Percentiles rank a stretch among this genome's conserved stretches.
These are phyloP conservation scores for Athetis lepigone DNA, from an alignment of 2,888 invertebrate genomes.

Conservation along the genomic window DNA sequence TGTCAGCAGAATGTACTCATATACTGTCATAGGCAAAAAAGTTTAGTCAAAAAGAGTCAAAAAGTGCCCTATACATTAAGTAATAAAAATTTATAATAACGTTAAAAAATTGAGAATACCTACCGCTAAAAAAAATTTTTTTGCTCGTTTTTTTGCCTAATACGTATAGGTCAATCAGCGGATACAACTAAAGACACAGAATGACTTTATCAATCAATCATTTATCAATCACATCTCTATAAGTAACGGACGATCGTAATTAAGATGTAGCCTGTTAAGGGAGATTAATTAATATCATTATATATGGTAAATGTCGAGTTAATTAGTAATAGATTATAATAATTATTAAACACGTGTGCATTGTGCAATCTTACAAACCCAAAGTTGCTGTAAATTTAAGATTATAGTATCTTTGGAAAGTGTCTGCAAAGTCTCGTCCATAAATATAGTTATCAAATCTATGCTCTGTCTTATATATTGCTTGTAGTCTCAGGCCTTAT, in stretches of 20 bases:
- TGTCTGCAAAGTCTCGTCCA: background rate
- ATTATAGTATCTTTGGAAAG: background rate
- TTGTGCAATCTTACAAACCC: slow-evolving; percentile 30
- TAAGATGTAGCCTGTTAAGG: slow-evolving; percentile 51
- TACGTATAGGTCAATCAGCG: slow-evolving; percentile 9
- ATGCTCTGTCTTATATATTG: too few relatives aligned
- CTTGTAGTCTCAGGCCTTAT: too few relatives aligned
- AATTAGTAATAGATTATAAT: slow-evolving; percentile 55
- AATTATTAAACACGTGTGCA: slow-evolving; percentile 39
- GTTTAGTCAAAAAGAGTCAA: too few relatives aligned
- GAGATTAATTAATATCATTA: slow-evolving; percentile 54
- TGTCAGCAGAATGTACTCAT: too few relatives aligned
- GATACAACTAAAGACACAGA: slow-evolving; percentile 15
- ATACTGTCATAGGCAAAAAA: too few relatives aligned
- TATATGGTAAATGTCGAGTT: slow-evolving; percentile 52
- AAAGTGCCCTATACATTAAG: too few relatives aligned
- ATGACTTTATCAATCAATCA: slow-evolving; percentile 48
- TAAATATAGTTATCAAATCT: too few relatives aligned
- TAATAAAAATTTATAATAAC: too few relatives aligned
- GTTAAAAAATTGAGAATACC: too few relatives aligned
- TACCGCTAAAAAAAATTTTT: too few relatives aligned
- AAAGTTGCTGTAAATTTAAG: background rate
- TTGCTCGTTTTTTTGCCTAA: too few relatives aligned
- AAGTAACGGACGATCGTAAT: slow-evolving; percentile 53
- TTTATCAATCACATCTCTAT: slow-evolving; percentile 43